phyloP scores from a whole-genome alignment of 2,797 vertebrate genomes.

The Cephalopachus bancanus region DNA sequence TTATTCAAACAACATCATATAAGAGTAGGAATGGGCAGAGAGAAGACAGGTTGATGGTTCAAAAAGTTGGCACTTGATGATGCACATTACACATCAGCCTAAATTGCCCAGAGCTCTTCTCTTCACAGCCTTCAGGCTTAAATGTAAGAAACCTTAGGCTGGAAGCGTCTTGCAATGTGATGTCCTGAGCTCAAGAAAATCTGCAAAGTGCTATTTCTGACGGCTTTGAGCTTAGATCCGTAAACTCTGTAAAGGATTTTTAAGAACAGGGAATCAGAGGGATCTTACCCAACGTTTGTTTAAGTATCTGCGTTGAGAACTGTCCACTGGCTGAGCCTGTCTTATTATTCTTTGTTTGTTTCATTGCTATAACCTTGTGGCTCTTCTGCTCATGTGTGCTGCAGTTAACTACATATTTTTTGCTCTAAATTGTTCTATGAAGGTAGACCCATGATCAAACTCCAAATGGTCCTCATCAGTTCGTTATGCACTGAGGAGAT shows the following conservation, averaged over 20 bases:
- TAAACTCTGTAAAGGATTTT: no score
- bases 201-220: neutral
- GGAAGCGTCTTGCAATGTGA: neutral
- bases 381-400: neutral
- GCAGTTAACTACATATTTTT: neutral
- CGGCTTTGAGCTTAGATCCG: neutral
- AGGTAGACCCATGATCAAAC: neutral
- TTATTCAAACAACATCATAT: neutral
- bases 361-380: neutral
- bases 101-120: neutral
- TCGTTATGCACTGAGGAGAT: neutral
- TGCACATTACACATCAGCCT: rapidly evolving
- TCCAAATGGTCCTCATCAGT: neutral
- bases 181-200: neutral
- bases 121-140: neutral
- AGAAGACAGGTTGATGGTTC: neutral
- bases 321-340: neutral
- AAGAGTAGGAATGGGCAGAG: neutral
- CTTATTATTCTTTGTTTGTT: neutral
- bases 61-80: neutral
- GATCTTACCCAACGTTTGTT: neutral
- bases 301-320: neutral
- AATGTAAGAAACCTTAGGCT: neutral
- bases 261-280: neutral
- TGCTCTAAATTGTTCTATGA: neutral